Percentiles rank a stretch among this genome's conserved stretches.
phyloP scores from a whole-genome alignment of 2,113 vertebrate genomes.

The Hemiprocne comata region DNA sequence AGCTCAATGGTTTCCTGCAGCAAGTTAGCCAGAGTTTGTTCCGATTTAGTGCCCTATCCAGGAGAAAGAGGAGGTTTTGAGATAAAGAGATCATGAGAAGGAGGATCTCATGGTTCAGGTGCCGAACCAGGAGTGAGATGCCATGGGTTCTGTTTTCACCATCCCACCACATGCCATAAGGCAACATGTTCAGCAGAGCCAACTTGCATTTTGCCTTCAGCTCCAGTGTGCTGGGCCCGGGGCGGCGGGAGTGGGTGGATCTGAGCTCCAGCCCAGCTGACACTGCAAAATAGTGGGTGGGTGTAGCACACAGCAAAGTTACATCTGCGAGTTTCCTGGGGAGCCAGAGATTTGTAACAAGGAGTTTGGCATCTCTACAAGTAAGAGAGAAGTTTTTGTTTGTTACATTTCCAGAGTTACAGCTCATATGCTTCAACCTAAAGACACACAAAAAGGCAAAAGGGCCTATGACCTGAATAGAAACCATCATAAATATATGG shows the following conservation, averaged over 20 bases:
- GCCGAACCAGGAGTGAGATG: rapidly evolving
- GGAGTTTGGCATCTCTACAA: not conserved
- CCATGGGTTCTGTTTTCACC: not conserved
- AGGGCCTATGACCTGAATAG: not conserved
- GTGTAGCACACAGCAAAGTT: slow-evolving; percentile 31
- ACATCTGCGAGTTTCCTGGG: not conserved
- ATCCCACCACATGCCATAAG: not conserved
- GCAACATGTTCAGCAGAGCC: not conserved
- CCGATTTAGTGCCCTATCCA: not conserved
- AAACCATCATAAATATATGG: not conserved
- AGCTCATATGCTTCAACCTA: not conserved
- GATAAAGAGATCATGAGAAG: not conserved
- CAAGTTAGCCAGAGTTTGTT: not conserved
- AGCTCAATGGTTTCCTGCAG: not conserved
- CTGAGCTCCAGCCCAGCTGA: slow-evolving; percentile 53
- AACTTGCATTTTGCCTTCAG: not conserved
- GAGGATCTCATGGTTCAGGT: not conserved
- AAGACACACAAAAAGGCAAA: not conserved
- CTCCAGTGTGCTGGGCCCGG: not conserved
- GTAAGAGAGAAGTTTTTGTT: not conserved
- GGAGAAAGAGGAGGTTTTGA: not conserved
- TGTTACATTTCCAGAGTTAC: not conserved
- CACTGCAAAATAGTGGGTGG: slow-evolving; percentile 43
- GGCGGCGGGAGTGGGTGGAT: not conserved
- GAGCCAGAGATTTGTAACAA: not conserved